Evolutionary conservation across 1,140 invertebrate species (phyloP), one percentile per base, ranked within the genome.

Genomic region (Neodiprion virginianus): DNA sequence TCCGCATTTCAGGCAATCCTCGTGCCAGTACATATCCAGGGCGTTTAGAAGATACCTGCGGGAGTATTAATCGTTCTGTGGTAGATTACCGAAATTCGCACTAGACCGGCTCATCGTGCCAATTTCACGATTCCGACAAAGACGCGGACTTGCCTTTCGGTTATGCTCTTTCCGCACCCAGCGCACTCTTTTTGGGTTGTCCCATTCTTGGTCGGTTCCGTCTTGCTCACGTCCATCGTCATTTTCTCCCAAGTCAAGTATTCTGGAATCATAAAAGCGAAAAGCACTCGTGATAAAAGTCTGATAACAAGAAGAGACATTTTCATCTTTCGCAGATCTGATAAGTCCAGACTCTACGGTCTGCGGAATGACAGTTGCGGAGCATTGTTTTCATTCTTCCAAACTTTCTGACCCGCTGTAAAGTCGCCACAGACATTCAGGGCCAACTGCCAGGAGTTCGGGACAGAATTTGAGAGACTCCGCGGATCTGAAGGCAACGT

Each of bases 1-100:
- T 47, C 95, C 95, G 82, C 96, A 98, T 85, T 97, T 97, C 48
- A 98, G 90, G 82, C 97, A 98, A 85, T 97, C 96, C 83, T 98
- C 96, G 87, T 98, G 97, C 96, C 97, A 98, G 84, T 93, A 95
- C 85, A 96, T 91, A 82, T 98, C 95, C 81, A 97, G 88, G 0
- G 96, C 95, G 81, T 94, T 94, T 67, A 95, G 88, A 7, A 95
- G 89, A 83, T 92, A 95, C 79, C 94, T 89, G 67, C 2, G 47
- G n/a, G 53, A 61, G 53, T 14, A 61, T 40, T 40, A 40, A 40
- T 40, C 28, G 28, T 40, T 40, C 28, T 40, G 28, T 40, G 28
- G 28, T 40, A 5, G 28, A 40, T 40, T 40, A 40, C 74, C 28
- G 67, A 78, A 65, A 53, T 28, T 71, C n/a, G 17, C 2, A 14